Conservation (phyloP, 2,888 invertebrate species). For the Ornithoptera priamus region DNA sequence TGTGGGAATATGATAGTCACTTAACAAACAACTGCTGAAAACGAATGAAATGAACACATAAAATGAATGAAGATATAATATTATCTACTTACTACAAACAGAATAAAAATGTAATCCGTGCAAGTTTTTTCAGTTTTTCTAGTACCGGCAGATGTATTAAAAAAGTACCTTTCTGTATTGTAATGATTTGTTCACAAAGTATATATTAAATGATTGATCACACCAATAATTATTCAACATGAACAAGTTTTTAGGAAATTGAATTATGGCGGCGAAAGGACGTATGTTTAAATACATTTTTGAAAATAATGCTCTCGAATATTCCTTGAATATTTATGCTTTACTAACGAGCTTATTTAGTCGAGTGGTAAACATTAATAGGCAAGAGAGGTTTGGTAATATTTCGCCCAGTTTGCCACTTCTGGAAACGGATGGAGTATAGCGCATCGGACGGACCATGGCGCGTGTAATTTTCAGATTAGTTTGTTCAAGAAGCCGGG, state of each 20-base stretch:
- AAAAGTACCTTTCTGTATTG: neutral
- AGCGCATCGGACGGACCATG: constrained; percentile 36
- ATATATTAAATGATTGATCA: too few species aligned
- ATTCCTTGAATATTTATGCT: neutral
- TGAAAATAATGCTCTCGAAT: neutral
- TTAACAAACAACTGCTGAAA: constrained; percentile 7
- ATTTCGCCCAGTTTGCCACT: constrained; percentile 56
- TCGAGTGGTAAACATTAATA: constrained; percentile 37
- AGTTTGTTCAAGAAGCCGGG: constrained; percentile 72
- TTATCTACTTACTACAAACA: neutral
- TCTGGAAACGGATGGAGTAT: constrained; percentile 37
- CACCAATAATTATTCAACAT: too few species aligned
- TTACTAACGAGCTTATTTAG: neutral
- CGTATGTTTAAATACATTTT: neutral
- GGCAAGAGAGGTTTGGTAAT: constrained; percentile 45
- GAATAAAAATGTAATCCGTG: neutral
- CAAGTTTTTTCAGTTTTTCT: neutral
- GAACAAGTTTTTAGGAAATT: too few species aligned
- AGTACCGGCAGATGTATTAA: neutral
- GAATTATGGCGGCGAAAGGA: too few species aligned
- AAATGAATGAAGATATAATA: neutral
- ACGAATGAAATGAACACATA: too few species aligned
- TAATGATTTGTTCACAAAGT: too few species aligned
- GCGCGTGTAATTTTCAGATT: constrained; percentile 75
- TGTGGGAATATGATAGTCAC: constrained; percentile 12